Evolutionary conservation across 2,888 invertebrate species (phyloP).

Genomic region (Falcaria lacertinaria): DNA sequence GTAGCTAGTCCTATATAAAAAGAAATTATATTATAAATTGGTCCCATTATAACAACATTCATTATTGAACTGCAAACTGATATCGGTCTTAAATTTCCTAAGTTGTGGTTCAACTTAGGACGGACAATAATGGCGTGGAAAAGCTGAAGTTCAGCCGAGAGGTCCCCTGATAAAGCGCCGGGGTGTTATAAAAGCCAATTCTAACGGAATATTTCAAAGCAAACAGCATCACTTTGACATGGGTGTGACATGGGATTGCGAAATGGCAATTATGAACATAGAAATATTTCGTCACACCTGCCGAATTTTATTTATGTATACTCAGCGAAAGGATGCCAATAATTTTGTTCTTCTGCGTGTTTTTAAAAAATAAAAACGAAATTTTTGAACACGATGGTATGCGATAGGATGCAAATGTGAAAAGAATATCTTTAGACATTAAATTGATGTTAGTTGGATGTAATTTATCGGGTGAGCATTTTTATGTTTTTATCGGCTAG

Average conservation of each 20-base stretch:
- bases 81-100: not conserved
- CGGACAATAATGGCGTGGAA: slow-evolving; percentile 5
- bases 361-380: not conserved
- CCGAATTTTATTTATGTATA: slow-evolving; percentile 15
- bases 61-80: no score
- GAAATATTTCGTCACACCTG: slow-evolving; percentile 30
- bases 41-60: no score
- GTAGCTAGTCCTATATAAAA: no score
- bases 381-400: no score
- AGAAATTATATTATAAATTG: no score
- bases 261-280: slow-evolving; percentile 54
- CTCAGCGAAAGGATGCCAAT: not conserved
- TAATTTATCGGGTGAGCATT: no score
- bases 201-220: slow-evolving; percentile 52
- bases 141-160: slow-evolving; percentile 4
- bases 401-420: no score
- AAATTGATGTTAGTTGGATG: no score
- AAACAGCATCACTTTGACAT: slow-evolving; percentile 51
- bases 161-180: slow-evolving; percentile 43
- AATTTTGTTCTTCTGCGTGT: not conserved
- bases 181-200: slow-evolving; percentile 47
- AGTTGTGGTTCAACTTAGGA: slow-evolving; percentile 5
- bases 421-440: no score
- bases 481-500: no score
- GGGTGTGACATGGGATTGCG: slow-evolving; percentile 61